phyloP scores from a whole-genome alignment of 2,888 invertebrate species.

The Drosophila hamatofila region DNA sequence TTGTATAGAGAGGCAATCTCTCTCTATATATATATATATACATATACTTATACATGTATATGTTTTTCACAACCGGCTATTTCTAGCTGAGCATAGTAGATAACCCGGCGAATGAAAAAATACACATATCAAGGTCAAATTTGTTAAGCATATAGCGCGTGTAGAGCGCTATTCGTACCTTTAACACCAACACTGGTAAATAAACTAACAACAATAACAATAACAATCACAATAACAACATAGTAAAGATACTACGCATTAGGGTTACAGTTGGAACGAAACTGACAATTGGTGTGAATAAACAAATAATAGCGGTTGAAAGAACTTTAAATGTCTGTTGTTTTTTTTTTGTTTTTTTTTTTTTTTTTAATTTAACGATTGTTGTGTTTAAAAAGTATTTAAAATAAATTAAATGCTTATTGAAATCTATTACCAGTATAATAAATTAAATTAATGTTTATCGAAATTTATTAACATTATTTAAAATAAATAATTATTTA shows the following conservation, averaged over 20 bases:
- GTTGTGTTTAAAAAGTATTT: neutral
- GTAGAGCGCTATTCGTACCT: constrained; percentile 39
- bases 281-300: neutral
- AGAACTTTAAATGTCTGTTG: constrained; percentile 3
- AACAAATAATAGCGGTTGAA: constrained; percentile 14
- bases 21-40: neutral
- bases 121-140: constrained; percentile 72
- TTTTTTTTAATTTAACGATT: no score
- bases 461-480: no score
- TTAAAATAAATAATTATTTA: neutral
- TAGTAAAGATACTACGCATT: constrained; percentile 41
- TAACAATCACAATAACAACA: constrained; percentile 7
- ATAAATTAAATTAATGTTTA: no score
- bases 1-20: neutral
- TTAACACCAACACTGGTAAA: constrained; percentile 10
- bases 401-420: neutral
- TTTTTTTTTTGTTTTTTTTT: neutral
- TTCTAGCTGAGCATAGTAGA: constrained; percentile 53
- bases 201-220: constrained; percentile 11
- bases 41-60: constrained; percentile 3
- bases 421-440: neutral
- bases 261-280: constrained; percentile 1
- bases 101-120: constrained; percentile 48
- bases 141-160: constrained; percentile 66
- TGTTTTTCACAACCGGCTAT: constrained; percentile 48